phyloP scores from a whole-genome alignment of 2,113 vertebrate genomes.

The Eidolon helvum region DNA sequence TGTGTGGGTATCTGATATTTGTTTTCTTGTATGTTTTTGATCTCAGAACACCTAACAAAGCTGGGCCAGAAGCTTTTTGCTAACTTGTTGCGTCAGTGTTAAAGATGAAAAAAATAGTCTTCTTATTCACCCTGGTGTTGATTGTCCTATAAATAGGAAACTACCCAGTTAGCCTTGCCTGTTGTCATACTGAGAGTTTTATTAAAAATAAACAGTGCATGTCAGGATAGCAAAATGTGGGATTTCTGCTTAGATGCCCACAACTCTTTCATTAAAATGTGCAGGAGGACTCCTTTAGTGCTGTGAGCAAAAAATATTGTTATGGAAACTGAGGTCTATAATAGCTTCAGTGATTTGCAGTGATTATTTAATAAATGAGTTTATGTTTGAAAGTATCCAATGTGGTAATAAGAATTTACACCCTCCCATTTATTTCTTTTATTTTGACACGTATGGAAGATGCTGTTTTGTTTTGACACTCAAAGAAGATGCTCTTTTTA shows the following conservation, averaged over 20 bases:
- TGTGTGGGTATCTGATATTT: conserved; percentile 17
- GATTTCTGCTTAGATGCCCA: conserved; percentile 60
- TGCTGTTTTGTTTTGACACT: conserved; percentile 64
- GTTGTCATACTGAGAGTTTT: conserved; percentile 57
- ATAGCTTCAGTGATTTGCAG: not conserved
- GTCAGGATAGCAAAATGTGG: not conserved
- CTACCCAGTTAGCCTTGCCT: conserved; percentile 57
- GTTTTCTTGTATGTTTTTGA: conserved; percentile 55
- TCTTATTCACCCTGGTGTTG: not conserved
- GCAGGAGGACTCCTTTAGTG: not conserved
- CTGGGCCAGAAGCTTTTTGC: not conserved
- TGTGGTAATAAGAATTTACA: conserved; percentile 11
- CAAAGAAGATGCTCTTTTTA: conserved; percentile 50
- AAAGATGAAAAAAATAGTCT: conserved; percentile 49
- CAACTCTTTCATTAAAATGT: conserved; percentile 63
- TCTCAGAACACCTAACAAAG: conserved; percentile 20
- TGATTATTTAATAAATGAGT: conserved; percentile 21
- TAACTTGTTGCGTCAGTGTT: conserved; percentile 41
- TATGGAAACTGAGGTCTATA: conserved; percentile 34
- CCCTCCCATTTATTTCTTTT: not conserved
- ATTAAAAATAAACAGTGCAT: conserved; percentile 68
- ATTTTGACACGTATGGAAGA: conserved; percentile 66
- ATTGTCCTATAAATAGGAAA: conserved; percentile 54
- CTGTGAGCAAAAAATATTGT: not conserved
- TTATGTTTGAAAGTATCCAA: conserved; percentile 43